These are phyloP conservation scores for Podiceps cristatus DNA, from an alignment of 2,113 vertebrate species.

Conservation along the genomic window DNA sequence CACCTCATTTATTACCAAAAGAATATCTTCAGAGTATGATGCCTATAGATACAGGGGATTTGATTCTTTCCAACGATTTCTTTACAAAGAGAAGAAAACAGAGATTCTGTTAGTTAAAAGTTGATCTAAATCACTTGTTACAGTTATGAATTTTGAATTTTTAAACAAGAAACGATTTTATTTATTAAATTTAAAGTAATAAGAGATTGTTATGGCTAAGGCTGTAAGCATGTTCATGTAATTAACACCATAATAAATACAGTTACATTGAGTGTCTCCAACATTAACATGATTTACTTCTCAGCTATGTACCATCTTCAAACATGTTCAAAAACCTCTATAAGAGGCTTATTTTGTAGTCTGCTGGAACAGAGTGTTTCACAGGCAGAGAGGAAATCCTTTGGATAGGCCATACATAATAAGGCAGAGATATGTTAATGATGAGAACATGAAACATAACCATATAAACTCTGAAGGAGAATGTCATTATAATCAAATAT, in stretches of 20 bases:
- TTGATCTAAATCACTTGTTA: neutral
- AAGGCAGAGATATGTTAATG: slow-evolving; percentile 23
- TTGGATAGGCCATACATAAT: neutral
- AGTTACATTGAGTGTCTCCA: neutral
- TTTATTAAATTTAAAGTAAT: neutral
- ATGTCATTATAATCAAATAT: neutral
- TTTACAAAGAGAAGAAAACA: neutral
- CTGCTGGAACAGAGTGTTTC: neutral
- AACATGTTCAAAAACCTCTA: neutral
- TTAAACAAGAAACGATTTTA: neutral
- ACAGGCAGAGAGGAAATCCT: neutral
- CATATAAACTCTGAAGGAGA: slow-evolving; percentile 3
- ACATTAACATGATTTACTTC: neutral
- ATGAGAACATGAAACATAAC: slow-evolving; percentile 14
- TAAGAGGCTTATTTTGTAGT: neutral
- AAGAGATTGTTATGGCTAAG: neutral
- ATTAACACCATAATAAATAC: neutral
- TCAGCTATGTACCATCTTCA: neutral
- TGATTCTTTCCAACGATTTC: neutral
- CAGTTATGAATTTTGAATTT: neutral
- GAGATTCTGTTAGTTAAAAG: neutral
- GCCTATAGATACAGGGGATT: neutral
- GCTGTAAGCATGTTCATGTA: neutral
- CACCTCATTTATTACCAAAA: slow-evolving; percentile 8
- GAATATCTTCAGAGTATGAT: neutral